Percentiles rank a stretch among this genome's conserved stretches.
These are phyloP conservation scores for Porites evermanni DNA, from an alignment of 92 coral and sea anemone genomes.

Conservation along the genomic window DNA sequence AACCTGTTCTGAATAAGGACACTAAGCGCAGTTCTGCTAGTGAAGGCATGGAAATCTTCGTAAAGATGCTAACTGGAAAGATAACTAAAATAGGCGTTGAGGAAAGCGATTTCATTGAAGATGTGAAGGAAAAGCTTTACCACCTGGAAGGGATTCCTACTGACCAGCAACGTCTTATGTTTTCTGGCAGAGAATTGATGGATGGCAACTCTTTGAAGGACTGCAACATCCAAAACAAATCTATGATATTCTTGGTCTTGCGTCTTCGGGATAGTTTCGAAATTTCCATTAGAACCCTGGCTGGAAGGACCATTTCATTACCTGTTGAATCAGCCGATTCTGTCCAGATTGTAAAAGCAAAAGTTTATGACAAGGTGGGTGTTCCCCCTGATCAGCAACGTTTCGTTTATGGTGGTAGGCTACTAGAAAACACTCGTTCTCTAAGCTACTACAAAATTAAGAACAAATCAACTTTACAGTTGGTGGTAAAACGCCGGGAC, in stretches of 20 bases:
- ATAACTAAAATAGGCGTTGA: background rate
- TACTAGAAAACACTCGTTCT: background rate
- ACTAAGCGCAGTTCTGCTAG: background rate
- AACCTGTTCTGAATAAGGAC: background rate
- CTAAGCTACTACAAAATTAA: background rate
- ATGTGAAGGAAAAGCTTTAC: background rate
- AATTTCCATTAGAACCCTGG: background rate
- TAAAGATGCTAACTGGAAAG: background rate
- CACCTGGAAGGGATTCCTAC: background rate
- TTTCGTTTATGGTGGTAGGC: background rate
- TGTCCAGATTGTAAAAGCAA: background rate
- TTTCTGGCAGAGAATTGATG: background rate
- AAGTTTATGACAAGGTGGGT: background rate
- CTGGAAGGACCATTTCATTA: slow-evolving; percentile 2
- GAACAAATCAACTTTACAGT: background rate
- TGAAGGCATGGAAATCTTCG: background rate
- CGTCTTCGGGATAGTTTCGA: background rate
- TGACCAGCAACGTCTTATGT: background rate
- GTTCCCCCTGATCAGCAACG: background rate
- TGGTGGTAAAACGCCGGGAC: background rate
- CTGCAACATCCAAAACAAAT: background rate
- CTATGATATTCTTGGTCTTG: background rate
- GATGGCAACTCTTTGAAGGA: background rate
- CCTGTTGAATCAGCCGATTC: background rate
- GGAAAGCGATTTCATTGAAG: background rate